Base-by-base conservation (phyloP, 1,140 invertebrate species). In the Leguminivora glycinivorella region DNA sequence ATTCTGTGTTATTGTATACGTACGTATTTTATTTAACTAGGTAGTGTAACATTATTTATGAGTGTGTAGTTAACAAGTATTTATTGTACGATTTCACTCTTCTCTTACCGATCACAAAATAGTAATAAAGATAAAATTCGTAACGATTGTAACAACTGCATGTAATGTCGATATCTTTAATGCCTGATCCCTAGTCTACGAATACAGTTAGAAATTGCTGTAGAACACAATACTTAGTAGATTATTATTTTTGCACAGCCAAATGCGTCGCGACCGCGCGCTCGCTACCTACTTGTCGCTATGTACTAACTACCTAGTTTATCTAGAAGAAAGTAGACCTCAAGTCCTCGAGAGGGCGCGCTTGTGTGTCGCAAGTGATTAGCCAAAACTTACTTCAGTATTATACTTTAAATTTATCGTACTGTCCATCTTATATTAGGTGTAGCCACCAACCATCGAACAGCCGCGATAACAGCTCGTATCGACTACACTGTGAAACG, bases 341-440 rank as follows among this genome's bases (percentile, higher is more conserved):
- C 29, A 31, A 26, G 29, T 63, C 26, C 58, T 40, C 58, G 56
- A 31, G 56, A 43, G 38, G 73, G 74, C 68, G 79, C 76, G 81
- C 74, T 88, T 89, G 88, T 90, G 89, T 91, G 89, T 91, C 88
- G 89, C 89, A 90, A 87, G 88, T 91, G 89, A 83, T 88, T 79
- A 83, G 75, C 71, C 68, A 74, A 85, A 83, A 80, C 75, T 81
- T 83, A 80, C 68, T 79, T 77, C 81, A 0, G 75, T 78, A 82
- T 87, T 87, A 24, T 60, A 60, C 34, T 70, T 70, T 63, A 60
- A 63, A 14, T 17, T 38, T 70, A 91, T 91, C 89, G 89, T 90
- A 91, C 88, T 89, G 79, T 87, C 81, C 84, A 89, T 88, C 87
- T 85, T 89, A 79, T 69, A 69, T 60, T 69, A 74, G 75, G 72